phyloP scores from a whole-genome alignment of 2,797 vertebrate species.

The Enteromius afrohamiltoni region DNA sequence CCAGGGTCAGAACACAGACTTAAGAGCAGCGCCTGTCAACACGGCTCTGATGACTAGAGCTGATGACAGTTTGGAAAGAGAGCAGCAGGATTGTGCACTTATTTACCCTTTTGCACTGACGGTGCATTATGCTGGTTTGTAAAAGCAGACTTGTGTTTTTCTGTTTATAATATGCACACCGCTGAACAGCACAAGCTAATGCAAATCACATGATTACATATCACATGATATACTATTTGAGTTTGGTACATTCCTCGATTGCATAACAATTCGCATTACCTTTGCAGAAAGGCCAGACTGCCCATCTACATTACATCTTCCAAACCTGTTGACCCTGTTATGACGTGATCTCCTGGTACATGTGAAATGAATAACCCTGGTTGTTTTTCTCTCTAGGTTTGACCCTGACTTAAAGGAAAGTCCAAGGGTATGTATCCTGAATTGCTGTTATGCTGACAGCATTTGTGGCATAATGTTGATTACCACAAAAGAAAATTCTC shows the following conservation, averaged over 20 bases:
- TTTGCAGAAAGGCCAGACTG: slow-evolving; percentile 24
- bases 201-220: slow-evolving; percentile 29
- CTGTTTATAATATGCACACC: neutral
- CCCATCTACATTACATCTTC: slow-evolving; percentile 19
- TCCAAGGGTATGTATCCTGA: neutral
- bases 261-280: slow-evolving; percentile 30
- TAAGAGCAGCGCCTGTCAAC: slow-evolving; percentile 28
- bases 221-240: slow-evolving; percentile 24
- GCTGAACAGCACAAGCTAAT: neutral
- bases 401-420: neutral
- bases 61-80: slow-evolving; percentile 31
- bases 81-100: slow-evolving; percentile 5
- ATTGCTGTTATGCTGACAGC: neutral
- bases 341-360: slow-evolving; percentile 22
- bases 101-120: neutral
- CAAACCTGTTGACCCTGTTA: slow-evolving; percentile 27
- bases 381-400: slow-evolving; percentile 23
- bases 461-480: neutral
- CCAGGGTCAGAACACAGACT: slow-evolving; percentile 26
- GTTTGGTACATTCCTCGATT: slow-evolving; percentile 39
- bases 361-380: slow-evolving; percentile 36
- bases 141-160: neutral
- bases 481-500: neutral
- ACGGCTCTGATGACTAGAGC: slow-evolving; percentile 28
- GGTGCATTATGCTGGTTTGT: neutral